Evolutionary conservation across 2,113 vertebrate species (phyloP).

Genomic region (Pontoporia blainvillei): DNA sequence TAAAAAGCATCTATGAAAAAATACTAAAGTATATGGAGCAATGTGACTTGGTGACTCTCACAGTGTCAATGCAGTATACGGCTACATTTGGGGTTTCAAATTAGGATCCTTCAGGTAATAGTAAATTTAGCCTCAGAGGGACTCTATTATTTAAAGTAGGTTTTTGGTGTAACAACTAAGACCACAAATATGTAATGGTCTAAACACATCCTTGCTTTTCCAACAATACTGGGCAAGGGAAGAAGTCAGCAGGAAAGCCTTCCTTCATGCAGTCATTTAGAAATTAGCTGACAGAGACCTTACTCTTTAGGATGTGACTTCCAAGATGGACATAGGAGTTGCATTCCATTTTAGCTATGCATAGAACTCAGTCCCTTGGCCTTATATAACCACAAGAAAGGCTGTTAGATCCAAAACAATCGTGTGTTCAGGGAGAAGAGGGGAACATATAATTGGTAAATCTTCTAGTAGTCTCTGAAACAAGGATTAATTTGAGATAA

Average conservation of each 20-base stretch:
- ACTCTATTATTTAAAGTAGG: background rate
- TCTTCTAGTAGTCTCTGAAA: background rate
- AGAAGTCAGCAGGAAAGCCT: background rate
- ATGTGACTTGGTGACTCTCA: background rate
- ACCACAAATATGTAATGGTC: background rate
- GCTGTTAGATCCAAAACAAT: background rate
- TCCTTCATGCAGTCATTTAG: background rate
- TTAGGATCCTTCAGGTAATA: background rate
- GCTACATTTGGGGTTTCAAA: background rate
- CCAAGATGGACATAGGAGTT: background rate
- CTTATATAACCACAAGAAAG: background rate
- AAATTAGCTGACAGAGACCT: background rate
- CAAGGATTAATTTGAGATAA: background rate
- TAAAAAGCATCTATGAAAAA: background rate
- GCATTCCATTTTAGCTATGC: background rate
- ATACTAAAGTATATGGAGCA: background rate
- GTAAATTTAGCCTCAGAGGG: background rate
- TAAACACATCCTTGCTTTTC: background rate
- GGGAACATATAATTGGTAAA: background rate
- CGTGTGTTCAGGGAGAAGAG: background rate
- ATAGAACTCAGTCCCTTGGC: background rate
- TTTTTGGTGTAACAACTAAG: background rate
- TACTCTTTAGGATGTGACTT: background rate
- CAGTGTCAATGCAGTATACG: background rate
- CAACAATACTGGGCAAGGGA: background rate